phyloP scores from a whole-genome alignment of 2,888 invertebrate genomes.

The Coleophora deauratella region DNA sequence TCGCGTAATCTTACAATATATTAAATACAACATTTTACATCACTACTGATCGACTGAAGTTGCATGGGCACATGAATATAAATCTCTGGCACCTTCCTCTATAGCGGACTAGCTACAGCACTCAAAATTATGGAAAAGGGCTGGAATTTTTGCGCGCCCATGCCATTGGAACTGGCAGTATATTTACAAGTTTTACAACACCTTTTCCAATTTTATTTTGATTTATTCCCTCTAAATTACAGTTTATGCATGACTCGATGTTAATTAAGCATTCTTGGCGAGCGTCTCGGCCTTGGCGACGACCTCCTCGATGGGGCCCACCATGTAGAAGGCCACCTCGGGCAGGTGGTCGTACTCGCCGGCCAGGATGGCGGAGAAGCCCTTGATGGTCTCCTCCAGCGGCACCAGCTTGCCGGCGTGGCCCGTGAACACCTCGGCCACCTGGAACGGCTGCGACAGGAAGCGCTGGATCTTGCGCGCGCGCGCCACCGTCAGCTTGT shows the following conservation, averaged over 20 bases:
- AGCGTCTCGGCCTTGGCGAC: slow-evolving; percentile 87
- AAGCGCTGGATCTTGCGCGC: slow-evolving; percentile 96
- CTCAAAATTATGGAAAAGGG: not conserved
- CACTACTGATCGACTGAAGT: slow-evolving; percentile 1
- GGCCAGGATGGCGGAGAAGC: slow-evolving; percentile 87
- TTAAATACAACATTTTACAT: slow-evolving; percentile 9
- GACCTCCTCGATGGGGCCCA: slow-evolving; percentile 93
- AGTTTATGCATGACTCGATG: not conserved
- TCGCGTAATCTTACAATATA: slow-evolving; percentile 6
- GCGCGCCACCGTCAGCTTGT: slow-evolving; percentile 93
- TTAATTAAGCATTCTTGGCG: slow-evolving; percentile 58
- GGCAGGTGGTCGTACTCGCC: slow-evolving; percentile 94
- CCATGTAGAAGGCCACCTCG: slow-evolving; percentile 97
- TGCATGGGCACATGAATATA: not conserved
- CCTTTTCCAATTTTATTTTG: not conserved
- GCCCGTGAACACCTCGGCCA: slow-evolving; percentile 96
- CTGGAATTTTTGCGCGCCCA: not conserved
- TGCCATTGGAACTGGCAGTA: not conserved
- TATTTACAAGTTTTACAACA: not conserved
- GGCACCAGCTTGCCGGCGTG: slow-evolving; percentile 93
- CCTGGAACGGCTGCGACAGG: slow-evolving; percentile 94
- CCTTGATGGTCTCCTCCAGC: slow-evolving; percentile 89
- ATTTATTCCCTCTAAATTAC: slow-evolving; percentile 1
- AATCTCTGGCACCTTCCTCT: slow-evolving; percentile 1
- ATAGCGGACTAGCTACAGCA: slow-evolving; percentile 1